phyloP scores from a whole-genome alignment of 2,113 vertebrate genomes.

The Marmota flaviventris region DNA sequence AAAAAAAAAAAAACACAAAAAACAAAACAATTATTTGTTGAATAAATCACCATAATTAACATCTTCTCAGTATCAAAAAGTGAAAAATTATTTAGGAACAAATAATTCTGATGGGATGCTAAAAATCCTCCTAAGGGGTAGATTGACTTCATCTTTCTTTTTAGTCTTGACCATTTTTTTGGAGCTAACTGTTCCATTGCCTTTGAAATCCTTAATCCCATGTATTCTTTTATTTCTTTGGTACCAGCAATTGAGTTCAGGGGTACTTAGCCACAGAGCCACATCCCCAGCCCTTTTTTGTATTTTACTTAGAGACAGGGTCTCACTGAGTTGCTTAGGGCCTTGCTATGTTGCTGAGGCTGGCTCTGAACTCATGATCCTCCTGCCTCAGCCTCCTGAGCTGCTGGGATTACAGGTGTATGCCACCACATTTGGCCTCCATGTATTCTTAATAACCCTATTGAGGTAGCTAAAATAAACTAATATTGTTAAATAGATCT shows the following conservation, averaged over 20 bases:
- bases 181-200: background rate
- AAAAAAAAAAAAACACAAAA: too few species aligned
- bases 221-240: background rate
- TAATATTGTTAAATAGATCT: background rate
- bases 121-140: background rate
- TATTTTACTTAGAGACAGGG: too few species aligned
- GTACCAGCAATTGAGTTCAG: too few species aligned
- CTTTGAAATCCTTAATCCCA: background rate
- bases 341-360: too few species aligned
- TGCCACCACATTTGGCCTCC: background rate
- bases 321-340: too few species aligned
- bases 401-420: too few species aligned
- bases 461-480: background rate
- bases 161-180: background rate
- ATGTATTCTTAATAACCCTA: background rate
- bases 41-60: background rate
- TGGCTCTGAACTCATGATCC: too few species aligned
- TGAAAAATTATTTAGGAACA: conserved; percentile 9
- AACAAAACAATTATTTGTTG: background rate
- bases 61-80: background rate
- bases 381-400: too few species aligned
- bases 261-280: too few species aligned
- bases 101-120: background rate
- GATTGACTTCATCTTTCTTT: background rate
- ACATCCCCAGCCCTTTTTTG: too few species aligned